phyloP scores from a whole-genome alignment of 1,140 invertebrate species.

The Cecropterus lyciades region DNA sequence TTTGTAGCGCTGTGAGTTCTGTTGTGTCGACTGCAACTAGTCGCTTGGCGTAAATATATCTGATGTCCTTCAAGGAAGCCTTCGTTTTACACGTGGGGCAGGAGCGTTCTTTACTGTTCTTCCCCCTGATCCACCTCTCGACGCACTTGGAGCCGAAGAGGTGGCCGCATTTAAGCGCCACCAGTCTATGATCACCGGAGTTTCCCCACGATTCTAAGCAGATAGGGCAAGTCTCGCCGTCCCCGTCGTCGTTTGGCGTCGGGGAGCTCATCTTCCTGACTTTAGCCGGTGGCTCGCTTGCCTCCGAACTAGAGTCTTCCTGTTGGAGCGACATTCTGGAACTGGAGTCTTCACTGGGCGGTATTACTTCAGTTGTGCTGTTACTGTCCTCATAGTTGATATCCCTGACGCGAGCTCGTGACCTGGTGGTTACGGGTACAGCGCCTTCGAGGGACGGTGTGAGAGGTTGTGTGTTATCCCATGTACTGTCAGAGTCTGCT shows the following conservation, averaged over 20 bases:
- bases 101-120: conserved; percentile 66
- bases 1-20: conserved; percentile 83
- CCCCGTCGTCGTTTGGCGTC: conserved; percentile 70
- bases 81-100: conserved; percentile 96
- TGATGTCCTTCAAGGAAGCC: conserved; percentile 89
- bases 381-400: not conserved
- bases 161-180: conserved; percentile 95
- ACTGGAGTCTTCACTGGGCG: not conserved
- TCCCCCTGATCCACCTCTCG: conserved; percentile 89
- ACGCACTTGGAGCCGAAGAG: conserved; percentile 95
- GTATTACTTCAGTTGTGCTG: not conserved
- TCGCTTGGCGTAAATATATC: conserved; percentile 85
- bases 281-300: conserved; percentile 65
- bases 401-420: no score
- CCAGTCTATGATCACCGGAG: conserved; percentile 92
- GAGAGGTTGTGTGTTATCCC: no score
- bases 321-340: not conserved
- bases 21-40: conserved; percentile 82
- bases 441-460: no score
- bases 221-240: conserved; percentile 92
- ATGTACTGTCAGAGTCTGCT: no score
- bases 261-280: conserved; percentile 57
- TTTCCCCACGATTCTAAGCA: conserved; percentile 95
- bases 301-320: not conserved
- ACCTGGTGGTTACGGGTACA: no score